Evolutionary conservation across 1,140 invertebrate species (phyloP).

Genomic region (Acyrthosiphon pisum): DNA sequence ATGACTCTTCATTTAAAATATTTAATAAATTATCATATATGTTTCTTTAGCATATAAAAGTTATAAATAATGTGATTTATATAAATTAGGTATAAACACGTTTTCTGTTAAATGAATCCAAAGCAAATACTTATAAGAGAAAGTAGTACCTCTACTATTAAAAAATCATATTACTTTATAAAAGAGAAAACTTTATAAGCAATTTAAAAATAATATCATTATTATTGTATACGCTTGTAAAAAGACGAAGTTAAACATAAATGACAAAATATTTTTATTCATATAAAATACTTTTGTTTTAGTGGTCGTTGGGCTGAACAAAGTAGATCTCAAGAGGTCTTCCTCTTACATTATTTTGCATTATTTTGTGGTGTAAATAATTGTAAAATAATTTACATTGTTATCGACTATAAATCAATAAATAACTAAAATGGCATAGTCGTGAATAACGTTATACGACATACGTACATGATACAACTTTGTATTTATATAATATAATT

Average conservation of each 20-base stretch:
- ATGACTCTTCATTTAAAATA: not conserved
- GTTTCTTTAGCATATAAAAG: not conserved
- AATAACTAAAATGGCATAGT: not conserved
- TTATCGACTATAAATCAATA: not conserved
- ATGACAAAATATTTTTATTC: not conserved
- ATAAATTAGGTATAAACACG: no score
- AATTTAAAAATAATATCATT: not conserved
- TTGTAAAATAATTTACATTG: not conserved
- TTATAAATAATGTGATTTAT: not conserved
- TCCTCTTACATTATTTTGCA: not conserved
- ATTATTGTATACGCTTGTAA: not conserved
- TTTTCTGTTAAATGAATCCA: not conserved
- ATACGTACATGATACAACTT: no score
- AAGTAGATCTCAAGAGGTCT: not conserved
- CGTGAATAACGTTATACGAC: no score
- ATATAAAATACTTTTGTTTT: not conserved
- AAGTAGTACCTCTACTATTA: no score
- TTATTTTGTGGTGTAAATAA: not conserved
- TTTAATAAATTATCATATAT: not conserved
- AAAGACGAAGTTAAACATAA: not conserved
- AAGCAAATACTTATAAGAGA: not conserved
- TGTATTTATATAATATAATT: no score
- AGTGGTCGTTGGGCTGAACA: not conserved
- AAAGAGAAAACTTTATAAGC: not conserved
- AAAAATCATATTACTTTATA: not conserved